Percentiles rank a stretch among this genome's conserved stretches.
Conservation (phyloP, 2,797 vertebrate species). For the Myotis myotis region DNA sequence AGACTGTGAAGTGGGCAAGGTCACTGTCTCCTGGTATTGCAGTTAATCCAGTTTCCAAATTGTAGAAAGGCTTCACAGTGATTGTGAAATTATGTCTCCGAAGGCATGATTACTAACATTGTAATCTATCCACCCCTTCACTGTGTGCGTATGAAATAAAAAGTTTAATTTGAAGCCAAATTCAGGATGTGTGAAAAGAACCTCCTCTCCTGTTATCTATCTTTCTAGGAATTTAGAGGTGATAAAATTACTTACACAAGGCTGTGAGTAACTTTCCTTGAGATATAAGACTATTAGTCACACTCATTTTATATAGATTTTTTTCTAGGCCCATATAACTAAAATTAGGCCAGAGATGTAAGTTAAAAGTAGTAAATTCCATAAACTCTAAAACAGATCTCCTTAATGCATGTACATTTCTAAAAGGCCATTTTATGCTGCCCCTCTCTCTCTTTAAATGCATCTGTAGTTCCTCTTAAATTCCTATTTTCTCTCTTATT, state of each 20-base stretch:
- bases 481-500: background rate
- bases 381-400: background rate
- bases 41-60: constrained; percentile 51
- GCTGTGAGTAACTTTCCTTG: constrained; percentile 26
- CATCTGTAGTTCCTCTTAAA: background rate
- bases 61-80: constrained; percentile 62
- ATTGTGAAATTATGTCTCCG: constrained; percentile 47
- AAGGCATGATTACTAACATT: constrained; percentile 53
- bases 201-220: background rate
- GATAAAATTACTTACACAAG: constrained; percentile 4
- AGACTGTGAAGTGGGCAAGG: constrained; percentile 80
- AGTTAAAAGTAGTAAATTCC: constrained; percentile 13
- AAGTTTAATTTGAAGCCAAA: constrained; percentile 58
- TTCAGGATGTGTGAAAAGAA: constrained; percentile 29
- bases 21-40: constrained; percentile 63
- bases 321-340: background rate
- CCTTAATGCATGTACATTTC: background rate
- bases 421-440: background rate
- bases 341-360: background rate
- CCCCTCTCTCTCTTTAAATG: background rate
- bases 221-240: constrained; percentile 2
- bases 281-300: background rate
- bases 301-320: background rate
- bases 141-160: constrained; percentile 27
- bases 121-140: constrained; percentile 56